phyloP scores from a whole-genome alignment of 1,140 invertebrate species.

The Drosophila repleta region DNA sequence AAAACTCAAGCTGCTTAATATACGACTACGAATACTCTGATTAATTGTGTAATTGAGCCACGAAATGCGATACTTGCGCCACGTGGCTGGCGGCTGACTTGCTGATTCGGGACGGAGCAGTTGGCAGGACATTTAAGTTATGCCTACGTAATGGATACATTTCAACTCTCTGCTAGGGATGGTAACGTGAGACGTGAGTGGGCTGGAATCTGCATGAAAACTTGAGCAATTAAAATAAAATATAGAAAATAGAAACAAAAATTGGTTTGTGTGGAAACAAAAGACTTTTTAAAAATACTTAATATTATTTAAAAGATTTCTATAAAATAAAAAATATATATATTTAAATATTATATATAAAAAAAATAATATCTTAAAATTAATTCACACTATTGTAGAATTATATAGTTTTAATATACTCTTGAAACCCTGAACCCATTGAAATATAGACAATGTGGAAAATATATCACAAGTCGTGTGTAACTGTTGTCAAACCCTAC shows the following conservation, averaged over 20 bases:
- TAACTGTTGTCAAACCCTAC: too few relatives aligned
- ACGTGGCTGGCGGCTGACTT: background rate
- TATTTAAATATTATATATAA: background rate
- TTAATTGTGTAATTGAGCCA: constrained; percentile 68
- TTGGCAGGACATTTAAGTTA: constrained; percentile 50
- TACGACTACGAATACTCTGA: constrained; percentile 65
- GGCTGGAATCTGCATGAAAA: background rate
- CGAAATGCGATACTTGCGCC: constrained; percentile 9
- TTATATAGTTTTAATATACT: too few relatives aligned
- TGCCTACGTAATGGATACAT: constrained; percentile 38
- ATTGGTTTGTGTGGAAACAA: too few relatives aligned
- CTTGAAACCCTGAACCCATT: too few relatives aligned
- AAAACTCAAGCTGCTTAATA: constrained; percentile 62
- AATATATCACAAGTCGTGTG: background rate
- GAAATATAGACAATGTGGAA: too few relatives aligned
- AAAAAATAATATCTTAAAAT: too few relatives aligned
- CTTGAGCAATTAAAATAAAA: background rate
- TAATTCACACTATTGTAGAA: too few relatives aligned
- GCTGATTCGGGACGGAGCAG: background rate
- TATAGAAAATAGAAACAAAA: too few relatives aligned
- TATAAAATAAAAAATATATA: background rate
- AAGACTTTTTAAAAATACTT: too few relatives aligned
- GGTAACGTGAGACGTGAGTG: background rate
- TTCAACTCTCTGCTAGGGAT: background rate
- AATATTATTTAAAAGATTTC: too few relatives aligned